Conservation (phyloP, 30 jellyfish, hydroid and myxozoan species). For the Hydractinia echinata region DNA sequence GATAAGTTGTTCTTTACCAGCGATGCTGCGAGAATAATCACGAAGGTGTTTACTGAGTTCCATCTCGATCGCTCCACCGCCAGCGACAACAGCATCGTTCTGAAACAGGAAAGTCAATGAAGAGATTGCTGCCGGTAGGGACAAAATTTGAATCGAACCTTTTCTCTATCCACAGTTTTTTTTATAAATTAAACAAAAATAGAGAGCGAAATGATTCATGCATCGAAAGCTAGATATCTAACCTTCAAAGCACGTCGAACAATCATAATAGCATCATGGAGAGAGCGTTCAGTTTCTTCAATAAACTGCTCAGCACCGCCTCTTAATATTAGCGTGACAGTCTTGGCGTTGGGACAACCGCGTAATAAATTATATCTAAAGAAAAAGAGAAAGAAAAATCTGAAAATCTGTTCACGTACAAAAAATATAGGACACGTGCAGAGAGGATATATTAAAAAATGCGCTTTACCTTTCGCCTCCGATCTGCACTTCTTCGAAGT, state of each 20-base stretch:
- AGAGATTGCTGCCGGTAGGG: neutral
- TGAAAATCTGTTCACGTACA: neutral
- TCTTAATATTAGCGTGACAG: conserved; percentile 88
- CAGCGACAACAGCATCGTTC: conserved; percentile 99
- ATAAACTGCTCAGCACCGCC: conserved; percentile 99
- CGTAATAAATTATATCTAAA: conserved; percentile 79
- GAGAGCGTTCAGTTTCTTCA: conserved; percentile 96
- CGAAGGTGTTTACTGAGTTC: conserved; percentile 88
- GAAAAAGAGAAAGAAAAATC: neutral
- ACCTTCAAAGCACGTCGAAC: conserved; percentile 97
- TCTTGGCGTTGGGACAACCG: conserved; percentile 92
- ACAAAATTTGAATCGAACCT: no score
- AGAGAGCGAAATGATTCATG: no score
- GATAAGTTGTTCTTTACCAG: conserved; percentile 95
- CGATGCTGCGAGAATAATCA: conserved; percentile 87
- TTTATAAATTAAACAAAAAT: no score
- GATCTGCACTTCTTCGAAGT: conserved; percentile 94
- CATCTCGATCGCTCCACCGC: conserved; percentile 99
- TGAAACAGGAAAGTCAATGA: conserved; percentile 9
- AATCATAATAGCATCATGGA: conserved; percentile 99
- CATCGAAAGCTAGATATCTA: no score
- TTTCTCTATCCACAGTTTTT: no score
- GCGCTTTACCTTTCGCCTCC: conserved; percentile 92
- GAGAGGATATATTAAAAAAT: neutral
- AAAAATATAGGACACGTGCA: neutral